These are phyloP conservation scores for Leptoteleia sp. DNA, from an alignment of 1,140 invertebrate genomes.

Conservation along the genomic window DNA sequence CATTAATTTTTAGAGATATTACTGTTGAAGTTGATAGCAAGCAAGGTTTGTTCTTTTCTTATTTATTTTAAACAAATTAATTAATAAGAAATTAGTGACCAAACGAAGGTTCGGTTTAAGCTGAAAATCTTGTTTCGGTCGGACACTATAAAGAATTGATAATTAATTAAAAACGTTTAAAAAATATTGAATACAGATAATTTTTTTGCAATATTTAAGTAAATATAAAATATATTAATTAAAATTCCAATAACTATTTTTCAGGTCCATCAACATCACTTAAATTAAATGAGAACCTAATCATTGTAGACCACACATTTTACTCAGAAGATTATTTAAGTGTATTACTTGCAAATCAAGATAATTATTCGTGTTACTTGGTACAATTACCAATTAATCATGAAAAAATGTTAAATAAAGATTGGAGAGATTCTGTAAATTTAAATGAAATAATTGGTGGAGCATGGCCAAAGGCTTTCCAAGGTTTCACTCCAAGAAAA, in stretches of 20 bases:
- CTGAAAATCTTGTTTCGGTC: no score
- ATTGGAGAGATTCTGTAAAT: conserved; percentile 77
- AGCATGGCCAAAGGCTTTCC: conserved; percentile 83
- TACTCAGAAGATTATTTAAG: conserved; percentile 91
- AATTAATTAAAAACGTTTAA: no score
- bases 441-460: conserved; percentile 82
- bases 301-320: conserved; percentile 87
- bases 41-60: conserved; percentile 70
- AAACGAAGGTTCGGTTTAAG: no score
- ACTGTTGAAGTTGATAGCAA: conserved; percentile 70
- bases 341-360: conserved; percentile 85
- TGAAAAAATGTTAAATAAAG: conserved; percentile 64
- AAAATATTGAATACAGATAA: no score
- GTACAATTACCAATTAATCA: conserved; percentile 84
- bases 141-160: no score
- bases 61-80: no score
- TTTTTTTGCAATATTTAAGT: no score
- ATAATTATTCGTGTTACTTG: conserved; percentile 83
- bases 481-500: conserved; percentile 86
- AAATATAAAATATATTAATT: no score
- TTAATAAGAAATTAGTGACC: no score
- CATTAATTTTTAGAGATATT: conserved; percentile 62
- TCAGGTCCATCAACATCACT: conserved; percentile 52
- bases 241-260: conserved; percentile 1
- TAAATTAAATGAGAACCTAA: conserved; percentile 51